These are phyloP conservation scores for Ictidomys tridecemlineatus DNA, from an alignment of 2,113 vertebrate species.

Conservation along the genomic window DNA sequence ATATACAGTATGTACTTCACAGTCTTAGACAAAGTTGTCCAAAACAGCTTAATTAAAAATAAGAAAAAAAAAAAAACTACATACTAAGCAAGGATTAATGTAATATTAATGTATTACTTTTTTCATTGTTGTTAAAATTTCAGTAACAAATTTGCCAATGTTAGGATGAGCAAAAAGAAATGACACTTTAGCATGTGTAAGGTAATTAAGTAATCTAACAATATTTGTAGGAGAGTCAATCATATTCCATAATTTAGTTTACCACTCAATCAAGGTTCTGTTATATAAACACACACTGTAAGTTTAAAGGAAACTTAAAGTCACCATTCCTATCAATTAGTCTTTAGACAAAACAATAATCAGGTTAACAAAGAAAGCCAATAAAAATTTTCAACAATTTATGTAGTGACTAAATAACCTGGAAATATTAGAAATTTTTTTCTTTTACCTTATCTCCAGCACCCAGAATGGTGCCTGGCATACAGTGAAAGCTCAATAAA, in stretches of 20 bases:
- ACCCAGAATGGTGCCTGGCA: neutral
- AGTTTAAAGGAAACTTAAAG: neutral
- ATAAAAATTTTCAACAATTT: slow-evolving; percentile 30
- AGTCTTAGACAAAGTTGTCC: slow-evolving; percentile 34
- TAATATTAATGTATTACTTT: neutral
- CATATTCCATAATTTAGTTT: neutral
- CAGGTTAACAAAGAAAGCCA: neutral
- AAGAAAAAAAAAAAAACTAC: neutral
- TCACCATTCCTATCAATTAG: neutral
- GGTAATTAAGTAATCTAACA: slow-evolving; percentile 42
- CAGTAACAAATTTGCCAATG: slow-evolving; percentile 11
- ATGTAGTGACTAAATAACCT: slow-evolving; percentile 21
- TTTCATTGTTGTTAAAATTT: slow-evolving; percentile 42
- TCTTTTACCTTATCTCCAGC: neutral
- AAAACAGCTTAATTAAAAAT: neutral
- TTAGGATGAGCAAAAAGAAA: slow-evolving; percentile 23
- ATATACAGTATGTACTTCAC: neutral
- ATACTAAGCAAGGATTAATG: slow-evolving; percentile 21
- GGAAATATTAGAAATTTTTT: neutral
- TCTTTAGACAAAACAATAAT: slow-evolving; percentile 48
- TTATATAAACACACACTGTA: slow-evolving; percentile 30
- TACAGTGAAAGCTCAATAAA: neutral
- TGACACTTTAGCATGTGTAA: slow-evolving; percentile 43
- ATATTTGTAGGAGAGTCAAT: neutral
- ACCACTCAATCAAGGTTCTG: slow-evolving; percentile 36